Percentiles rank a stretch among this genome's conserved stretches.
phyloP scores from a whole-genome alignment of 2,113 vertebrate species.

The Vulpes lagopus region DNA sequence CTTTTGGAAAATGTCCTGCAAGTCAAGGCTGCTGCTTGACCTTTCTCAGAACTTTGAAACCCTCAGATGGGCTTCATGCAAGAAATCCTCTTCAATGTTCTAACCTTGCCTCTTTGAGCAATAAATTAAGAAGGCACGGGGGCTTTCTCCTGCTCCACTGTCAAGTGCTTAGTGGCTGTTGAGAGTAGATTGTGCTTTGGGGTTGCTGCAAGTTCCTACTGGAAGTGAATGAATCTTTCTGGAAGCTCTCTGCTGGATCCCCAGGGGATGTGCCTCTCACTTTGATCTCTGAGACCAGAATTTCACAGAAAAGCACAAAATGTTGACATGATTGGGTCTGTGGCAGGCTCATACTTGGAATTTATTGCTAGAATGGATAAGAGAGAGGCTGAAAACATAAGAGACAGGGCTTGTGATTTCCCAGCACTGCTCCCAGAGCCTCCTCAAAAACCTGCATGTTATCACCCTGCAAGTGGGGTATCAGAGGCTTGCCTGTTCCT shows the following conservation, averaged over 20 bases:
- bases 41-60: background rate
- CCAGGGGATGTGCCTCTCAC: background rate
- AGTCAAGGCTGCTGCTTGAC: background rate
- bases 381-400: background rate
- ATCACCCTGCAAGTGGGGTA: background rate
- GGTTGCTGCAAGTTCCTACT: slow-evolving; percentile 17
- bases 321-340: background rate
- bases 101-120: slow-evolving; percentile 30
- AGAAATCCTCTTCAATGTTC: background rate
- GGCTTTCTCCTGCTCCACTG: background rate
- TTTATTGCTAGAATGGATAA: slow-evolving; percentile 55
- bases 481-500: background rate
- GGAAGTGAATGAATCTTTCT: slow-evolving; percentile 47
- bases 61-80: background rate
- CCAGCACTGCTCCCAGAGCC: background rate
- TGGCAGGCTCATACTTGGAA: slow-evolving; percentile 45
- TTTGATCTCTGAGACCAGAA: slow-evolving; percentile 74
- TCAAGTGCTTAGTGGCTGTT: background rate
- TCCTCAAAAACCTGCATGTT: background rate
- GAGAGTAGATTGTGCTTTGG: background rate
- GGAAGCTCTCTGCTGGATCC: slow-evolving; percentile 41
- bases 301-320: slow-evolving; percentile 35
- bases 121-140: background rate
- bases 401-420: background rate
- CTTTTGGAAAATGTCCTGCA: background rate